Evolutionary conservation across 2,113 vertebrate species (phyloP).

Genomic region (Pleuronectes platessa): DNA sequence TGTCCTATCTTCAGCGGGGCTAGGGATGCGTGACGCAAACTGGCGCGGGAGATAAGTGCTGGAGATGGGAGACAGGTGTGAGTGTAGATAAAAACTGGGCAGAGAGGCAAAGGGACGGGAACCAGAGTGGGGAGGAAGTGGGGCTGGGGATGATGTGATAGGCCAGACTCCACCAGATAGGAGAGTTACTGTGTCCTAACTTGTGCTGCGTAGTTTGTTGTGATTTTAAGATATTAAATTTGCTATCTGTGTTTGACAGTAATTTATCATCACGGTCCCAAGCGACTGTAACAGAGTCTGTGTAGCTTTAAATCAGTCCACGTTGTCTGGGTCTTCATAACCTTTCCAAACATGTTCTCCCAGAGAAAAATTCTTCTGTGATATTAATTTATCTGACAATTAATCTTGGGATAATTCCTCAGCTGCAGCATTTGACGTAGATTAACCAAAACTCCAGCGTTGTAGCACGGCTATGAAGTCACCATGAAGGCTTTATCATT

Average conservation of each 20-base stretch:
- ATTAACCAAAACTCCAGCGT: constrained; percentile 46
- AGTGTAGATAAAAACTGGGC: constrained; percentile 61
- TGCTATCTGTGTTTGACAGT: constrained; percentile 32
- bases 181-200: constrained; percentile 12
- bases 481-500: constrained; percentile 50
- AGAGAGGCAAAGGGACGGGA: constrained; percentile 16
- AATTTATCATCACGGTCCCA: constrained; percentile 34
- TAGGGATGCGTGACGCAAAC: constrained; percentile 61
- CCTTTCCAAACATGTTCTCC: constrained; percentile 16
- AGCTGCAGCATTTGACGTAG: constrained; percentile 21
- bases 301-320: constrained; percentile 17
- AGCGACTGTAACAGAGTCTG: background rate
- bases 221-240: constrained; percentile 33
- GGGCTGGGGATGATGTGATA: constrained; percentile 6
- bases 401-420: constrained; percentile 36
- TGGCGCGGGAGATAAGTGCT: constrained; percentile 64
- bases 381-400: constrained; percentile 41
- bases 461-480: constrained; percentile 35
- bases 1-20: constrained; percentile 60
- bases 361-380: constrained; percentile 10
- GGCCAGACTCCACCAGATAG: constrained; percentile 14
- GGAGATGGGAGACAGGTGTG: constrained; percentile 59
- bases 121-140: background rate
- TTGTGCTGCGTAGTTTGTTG: constrained; percentile 18
- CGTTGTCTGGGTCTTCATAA: constrained; percentile 6